Base-by-base conservation (phyloP, 2,888 invertebrate species). In the Argyresthia albistria region DNA sequence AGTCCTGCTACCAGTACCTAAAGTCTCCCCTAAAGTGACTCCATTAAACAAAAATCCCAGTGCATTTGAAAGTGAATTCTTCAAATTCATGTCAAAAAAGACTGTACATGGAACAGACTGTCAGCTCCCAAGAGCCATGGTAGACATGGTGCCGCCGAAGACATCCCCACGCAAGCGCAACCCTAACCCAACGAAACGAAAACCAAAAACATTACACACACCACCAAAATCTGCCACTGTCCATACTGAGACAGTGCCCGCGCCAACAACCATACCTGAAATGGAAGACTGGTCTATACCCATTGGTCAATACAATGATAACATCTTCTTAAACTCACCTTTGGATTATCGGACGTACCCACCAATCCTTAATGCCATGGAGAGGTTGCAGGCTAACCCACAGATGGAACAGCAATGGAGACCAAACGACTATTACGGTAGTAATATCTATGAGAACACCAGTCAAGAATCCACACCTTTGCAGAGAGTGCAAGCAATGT, bases 61-160 rank as follows among this genome's bases (percentile, higher is more conserved):
- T n/a, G 83, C 84, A 0, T 87, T 83, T 49, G 75, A 80, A 56
- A 70, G 72, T 0, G 87, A 86, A 58, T 87, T 83, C 57, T 71
- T 79, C 51, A 84, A 81, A 56, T 87, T 87, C 52, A 82, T 84
- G 80, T 53, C 60, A 0, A 57, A 59, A 55, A 54, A 56, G 43
- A 53, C 39, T 42, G 50, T 10, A 15, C 9, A 46, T 39, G 46
- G 55, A 25, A 35, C 35, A 15, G 47, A 57, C 1, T 59, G 52
- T 51, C 60, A 59, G n/a, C 25, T 57, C 50, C 50, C 50, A 45
- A 10, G 42, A 42, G 54, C 12, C 42, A 55, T 52, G 45, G 43
- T 11, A 49, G 39, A 51, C 35, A 10, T 46, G 58, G 4, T 57
- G 57, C 55, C 36, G 54, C 36, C 0, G 55, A 60, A 0, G 12